phyloP scores from a whole-genome alignment of 2,888 invertebrate species.

The Mermis nigrescens region DNA sequence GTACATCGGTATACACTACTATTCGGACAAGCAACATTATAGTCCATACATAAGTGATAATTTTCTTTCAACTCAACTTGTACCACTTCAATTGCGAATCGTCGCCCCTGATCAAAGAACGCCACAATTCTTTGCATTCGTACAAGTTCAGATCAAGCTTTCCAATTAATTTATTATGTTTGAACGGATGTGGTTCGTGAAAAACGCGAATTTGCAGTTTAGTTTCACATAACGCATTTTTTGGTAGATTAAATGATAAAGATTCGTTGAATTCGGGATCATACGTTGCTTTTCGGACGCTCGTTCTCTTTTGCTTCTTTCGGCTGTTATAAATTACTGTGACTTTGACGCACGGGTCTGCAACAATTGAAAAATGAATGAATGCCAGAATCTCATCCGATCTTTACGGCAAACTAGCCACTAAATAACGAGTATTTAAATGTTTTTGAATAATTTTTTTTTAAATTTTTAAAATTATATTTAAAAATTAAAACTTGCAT shows the following conservation, averaged over 20 bases:
- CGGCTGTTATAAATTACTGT: background rate
- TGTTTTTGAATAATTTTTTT: no score
- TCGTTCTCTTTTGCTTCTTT: slow-evolving; percentile 22
- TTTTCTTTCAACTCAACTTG: background rate
- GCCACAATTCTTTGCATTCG: slow-evolving; percentile 29
- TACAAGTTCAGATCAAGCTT: slow-evolving; percentile 26
- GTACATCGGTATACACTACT: no score
- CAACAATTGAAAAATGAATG: background rate
- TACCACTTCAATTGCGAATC: slow-evolving; percentile 28
- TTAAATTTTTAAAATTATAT: no score
- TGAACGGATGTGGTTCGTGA: slow-evolving; percentile 27
- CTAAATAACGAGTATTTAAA: no score
- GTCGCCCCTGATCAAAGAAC: slow-evolving; percentile 29
- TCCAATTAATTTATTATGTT: slow-evolving; percentile 20
- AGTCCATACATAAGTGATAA: no score
- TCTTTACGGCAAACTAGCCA: no score
- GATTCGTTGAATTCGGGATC: slow-evolving; percentile 28
- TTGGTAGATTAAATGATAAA: slow-evolving; percentile 24
- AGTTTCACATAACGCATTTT: slow-evolving; percentile 25
- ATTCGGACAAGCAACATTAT: no score
- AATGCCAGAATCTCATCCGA: no score
- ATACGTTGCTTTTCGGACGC: slow-evolving; percentile 20
- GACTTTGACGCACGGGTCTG: background rate
- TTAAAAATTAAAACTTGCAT: no score
- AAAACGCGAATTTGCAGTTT: slow-evolving; percentile 24